phyloP scores from a whole-genome alignment of 2,797 vertebrate genomes.

The Meda fulgida region DNA sequence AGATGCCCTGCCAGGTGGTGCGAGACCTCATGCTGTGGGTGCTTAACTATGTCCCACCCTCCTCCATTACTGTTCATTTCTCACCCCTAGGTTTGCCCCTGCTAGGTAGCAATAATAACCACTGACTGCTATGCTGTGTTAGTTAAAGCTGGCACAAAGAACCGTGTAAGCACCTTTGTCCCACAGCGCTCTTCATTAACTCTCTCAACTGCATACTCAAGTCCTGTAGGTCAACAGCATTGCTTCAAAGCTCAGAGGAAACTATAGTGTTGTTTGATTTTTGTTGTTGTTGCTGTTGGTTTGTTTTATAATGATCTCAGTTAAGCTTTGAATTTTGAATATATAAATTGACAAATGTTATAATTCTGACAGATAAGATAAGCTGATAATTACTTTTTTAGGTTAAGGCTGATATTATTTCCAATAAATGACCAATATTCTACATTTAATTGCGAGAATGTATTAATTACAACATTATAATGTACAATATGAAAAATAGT shows the following conservation, averaged over 20 bases:
- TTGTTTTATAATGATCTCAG: neutral
- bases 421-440: no score
- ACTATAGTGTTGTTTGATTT: neutral
- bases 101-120: slow-evolving; percentile 46
- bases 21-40: slow-evolving; percentile 48
- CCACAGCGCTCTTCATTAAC: slow-evolving; percentile 13
- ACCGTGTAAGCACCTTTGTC: slow-evolving; percentile 5
- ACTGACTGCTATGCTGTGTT: slow-evolving; percentile 16
- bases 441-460: no score
- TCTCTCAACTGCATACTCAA: neutral
- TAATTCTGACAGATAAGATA: no score
- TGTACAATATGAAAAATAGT: neutral
- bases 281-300: neutral
- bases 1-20: slow-evolving; percentile 55
- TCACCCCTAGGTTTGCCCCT: slow-evolving; percentile 46
- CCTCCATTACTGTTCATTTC: slow-evolving; percentile 51
- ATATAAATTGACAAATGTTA: no score
- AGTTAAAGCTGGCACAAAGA: slow-evolving; percentile 6
- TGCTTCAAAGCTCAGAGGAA: neutral
- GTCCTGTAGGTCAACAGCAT: neutral
- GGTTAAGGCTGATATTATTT: no score
- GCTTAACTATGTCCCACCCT: slow-evolving; percentile 55
- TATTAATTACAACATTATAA: no score
- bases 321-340: no score
- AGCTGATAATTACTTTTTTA: no score